A percentile compares a stretch with the other conserved stretches of the same genome.
Conservation (phyloP, 2,113 vertebrate genomes). For the Cyprinodon brontotheroides region DNA sequence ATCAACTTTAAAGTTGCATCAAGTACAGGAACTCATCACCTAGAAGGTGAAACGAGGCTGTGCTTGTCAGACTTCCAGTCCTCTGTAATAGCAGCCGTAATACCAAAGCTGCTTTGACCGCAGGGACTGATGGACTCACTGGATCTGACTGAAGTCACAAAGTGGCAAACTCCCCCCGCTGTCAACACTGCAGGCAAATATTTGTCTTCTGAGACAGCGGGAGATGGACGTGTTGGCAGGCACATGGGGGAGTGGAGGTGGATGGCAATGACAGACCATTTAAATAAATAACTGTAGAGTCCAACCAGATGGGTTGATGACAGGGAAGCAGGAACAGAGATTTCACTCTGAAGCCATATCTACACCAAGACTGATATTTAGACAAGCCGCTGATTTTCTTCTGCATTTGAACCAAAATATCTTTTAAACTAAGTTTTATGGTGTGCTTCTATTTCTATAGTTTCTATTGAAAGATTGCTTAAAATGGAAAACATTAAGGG, state of each 20-base stretch:
- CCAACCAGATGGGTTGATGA: slow-evolving; percentile 2
- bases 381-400: too few species aligned
- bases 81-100: background rate
- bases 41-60: background rate
- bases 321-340: background rate
- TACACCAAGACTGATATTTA: background rate
- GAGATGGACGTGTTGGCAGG: slow-evolving; percentile 39
- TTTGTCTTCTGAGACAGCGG: slow-evolving; percentile 66
- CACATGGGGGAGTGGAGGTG: slow-evolving; percentile 32
- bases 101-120: slow-evolving; percentile 9
- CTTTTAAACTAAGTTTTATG: background rate
- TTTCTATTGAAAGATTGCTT: too few species aligned
- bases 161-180: slow-evolving; percentile 14
- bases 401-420: background rate
- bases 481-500: background rate
- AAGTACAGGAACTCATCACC: background rate
- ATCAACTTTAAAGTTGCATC: background rate
- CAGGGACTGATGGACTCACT: slow-evolving; percentile 25
- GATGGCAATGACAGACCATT: background rate
- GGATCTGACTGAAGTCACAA: slow-evolving; percentile 39
- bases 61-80: background rate
- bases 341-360: slow-evolving; percentile 1
- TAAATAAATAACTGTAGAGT: background rate
- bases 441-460: background rate
- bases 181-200: slow-evolving; percentile 68